Evolutionary conservation across 2,797 vertebrate genomes (phyloP).

Genomic region (Capromys pilorides): DNA sequence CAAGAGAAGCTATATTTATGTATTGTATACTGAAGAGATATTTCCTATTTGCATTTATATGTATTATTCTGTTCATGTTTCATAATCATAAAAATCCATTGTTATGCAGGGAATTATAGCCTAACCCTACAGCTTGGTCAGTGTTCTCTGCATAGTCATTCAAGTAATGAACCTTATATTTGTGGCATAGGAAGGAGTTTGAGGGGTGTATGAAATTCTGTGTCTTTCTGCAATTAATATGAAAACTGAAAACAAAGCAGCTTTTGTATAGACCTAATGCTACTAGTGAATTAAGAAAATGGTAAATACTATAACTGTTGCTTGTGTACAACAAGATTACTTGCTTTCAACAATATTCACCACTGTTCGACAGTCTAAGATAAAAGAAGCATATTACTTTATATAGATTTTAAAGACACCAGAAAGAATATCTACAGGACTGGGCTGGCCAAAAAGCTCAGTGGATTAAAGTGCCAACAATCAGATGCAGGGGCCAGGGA

Average conservation of each 20-base stretch:
- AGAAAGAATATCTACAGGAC: neutral
- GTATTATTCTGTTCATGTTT: neutral
- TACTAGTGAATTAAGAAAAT: neutral
- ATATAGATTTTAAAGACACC: neutral
- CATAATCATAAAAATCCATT: neutral
- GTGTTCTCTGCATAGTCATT: neutral
- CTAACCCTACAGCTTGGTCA: neutral
- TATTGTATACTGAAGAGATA: neutral
- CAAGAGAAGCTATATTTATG: neutral
- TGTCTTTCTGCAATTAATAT: neutral
- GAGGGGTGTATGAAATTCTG: neutral
- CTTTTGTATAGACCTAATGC: neutral
- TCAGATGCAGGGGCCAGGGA: too few relatives aligned
- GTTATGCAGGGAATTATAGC: neutral
- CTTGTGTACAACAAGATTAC: neutral
- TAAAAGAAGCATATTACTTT: neutral
- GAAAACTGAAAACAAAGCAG: neutral
- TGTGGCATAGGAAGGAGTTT: neutral
- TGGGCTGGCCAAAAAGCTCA: too few relatives aligned
- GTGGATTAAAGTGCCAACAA: too few relatives aligned
- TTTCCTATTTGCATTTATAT: neutral
- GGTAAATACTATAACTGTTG: neutral
- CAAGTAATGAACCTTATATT: neutral
- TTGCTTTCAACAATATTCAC: neutral
- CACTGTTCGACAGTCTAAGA: neutral